Evolutionary conservation across 2,888 invertebrate species (phyloP).

Genomic region (Brassicogethes aeneus): DNA sequence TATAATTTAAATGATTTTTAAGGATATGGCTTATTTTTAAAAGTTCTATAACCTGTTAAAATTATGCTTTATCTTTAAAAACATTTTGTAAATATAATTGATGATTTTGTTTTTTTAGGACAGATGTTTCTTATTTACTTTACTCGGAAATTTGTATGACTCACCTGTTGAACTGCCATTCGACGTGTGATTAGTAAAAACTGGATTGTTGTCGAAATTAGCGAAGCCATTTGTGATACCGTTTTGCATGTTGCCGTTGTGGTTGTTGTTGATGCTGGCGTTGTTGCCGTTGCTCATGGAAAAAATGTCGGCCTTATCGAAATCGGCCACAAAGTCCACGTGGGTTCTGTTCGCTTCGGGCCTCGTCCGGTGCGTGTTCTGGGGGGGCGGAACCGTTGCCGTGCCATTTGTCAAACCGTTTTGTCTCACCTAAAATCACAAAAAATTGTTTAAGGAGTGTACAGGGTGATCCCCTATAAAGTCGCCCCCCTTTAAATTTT

Average conservation of each 20-base stretch:
- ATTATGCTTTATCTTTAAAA: background rate
- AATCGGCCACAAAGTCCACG: constrained; percentile 56
- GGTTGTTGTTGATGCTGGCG: constrained; percentile 6
- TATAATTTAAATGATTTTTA: background rate
- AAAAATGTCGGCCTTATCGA: constrained; percentile 62
- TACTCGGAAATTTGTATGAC: constrained; percentile 4
- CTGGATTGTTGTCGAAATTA: constrained; percentile 64
- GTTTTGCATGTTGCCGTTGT: too few species aligned
- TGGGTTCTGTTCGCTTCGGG: constrained; percentile 24
- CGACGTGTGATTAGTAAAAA: constrained; percentile 44
- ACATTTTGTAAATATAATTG: background rate
- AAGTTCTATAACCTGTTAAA: too few species aligned
- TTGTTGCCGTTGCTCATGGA: constrained; percentile 31
- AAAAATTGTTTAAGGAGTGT: background rate
- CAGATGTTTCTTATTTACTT: background rate
- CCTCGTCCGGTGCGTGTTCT: constrained; percentile 22
- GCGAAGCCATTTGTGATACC: constrained; percentile 44
- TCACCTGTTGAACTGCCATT: constrained; percentile 5
- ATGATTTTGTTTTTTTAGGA: background rate
- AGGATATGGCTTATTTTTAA: background rate
- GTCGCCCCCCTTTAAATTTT: too few species aligned
- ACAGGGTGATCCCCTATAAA: too few species aligned
- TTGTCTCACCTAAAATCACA: constrained; percentile 5
- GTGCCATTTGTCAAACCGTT: constrained; percentile 9
- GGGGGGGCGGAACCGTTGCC: constrained; percentile 8